Conservation (phyloP, 2,888 invertebrate species). For the Plagodis pulveraria region DNA sequence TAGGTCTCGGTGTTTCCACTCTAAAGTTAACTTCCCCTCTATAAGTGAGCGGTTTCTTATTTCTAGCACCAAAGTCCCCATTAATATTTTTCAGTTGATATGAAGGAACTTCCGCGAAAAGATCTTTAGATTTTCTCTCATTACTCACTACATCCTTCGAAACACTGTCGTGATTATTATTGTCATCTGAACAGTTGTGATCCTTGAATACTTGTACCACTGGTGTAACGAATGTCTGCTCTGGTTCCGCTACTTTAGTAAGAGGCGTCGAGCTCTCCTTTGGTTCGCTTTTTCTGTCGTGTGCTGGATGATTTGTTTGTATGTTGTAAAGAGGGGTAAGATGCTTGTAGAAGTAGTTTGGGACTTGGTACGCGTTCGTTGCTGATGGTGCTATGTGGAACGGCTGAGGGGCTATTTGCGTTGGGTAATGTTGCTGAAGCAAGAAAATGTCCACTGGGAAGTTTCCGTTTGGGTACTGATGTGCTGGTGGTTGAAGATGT, state of each 20-base stretch:
- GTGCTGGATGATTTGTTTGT: conserved; percentile 46
- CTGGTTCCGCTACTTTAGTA: conserved; percentile 51
- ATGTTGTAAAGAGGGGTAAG: conserved; percentile 51
- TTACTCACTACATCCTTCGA: conserved; percentile 48
- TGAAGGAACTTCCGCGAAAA: conserved; percentile 52
- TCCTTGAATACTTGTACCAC: conserved; percentile 74
- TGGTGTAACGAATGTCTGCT: conserved; percentile 51
- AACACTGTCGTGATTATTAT: conserved; percentile 33
- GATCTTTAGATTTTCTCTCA: conserved; percentile 49
- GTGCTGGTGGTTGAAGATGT: conserved; percentile 16
- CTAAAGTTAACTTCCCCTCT: conserved; percentile 59
- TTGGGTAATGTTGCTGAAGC: conserved; percentile 60
- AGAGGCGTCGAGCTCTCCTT: conserved; percentile 47
- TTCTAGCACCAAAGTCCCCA: conserved; percentile 62
- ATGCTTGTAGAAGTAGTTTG: conserved; percentile 27
- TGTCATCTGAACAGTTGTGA: conserved; percentile 64
- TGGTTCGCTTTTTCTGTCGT: conserved; percentile 12
- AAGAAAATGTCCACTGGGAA: conserved; percentile 61
- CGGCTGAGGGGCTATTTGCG: conserved; percentile 31
- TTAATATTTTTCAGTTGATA: conserved; percentile 57
- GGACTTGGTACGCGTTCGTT: conserved; percentile 16
- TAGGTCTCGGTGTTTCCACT: conserved; percentile 58
- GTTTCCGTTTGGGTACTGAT: conserved; percentile 5
- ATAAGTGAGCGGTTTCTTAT: conserved; percentile 51
- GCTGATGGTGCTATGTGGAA: conserved; percentile 42